These are phyloP conservation scores for Echiichthys vipera DNA, from an alignment of 2,797 vertebrate species.

Conservation along the genomic window DNA sequence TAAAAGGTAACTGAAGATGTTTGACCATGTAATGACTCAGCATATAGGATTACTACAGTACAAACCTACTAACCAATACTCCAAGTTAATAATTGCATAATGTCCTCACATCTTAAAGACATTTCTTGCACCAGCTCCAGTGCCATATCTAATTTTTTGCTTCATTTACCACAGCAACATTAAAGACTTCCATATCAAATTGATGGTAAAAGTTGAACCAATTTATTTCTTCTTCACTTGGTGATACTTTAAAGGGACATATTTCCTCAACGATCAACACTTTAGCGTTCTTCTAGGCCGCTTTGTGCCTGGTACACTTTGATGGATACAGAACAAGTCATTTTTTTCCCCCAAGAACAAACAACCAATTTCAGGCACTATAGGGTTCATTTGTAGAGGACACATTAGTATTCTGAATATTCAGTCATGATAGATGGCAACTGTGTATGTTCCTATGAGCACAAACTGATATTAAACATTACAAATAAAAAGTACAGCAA, in stretches of 20 bases:
- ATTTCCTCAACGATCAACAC: slow-evolving; percentile 20
- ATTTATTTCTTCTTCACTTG: not conserved
- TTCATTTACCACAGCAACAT: not conserved
- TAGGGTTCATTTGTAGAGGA: slow-evolving; percentile 53
- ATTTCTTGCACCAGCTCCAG: slow-evolving; percentile 28
- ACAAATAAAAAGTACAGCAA: slow-evolving; percentile 58
- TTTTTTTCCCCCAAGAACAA: slow-evolving; percentile 7
- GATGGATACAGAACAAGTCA: slow-evolving; percentile 12
- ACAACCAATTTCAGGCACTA: slow-evolving; percentile 66
- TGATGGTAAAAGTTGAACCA: slow-evolving; percentile 2
- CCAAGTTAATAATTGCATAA: slow-evolving; percentile 46
- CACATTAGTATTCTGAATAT: slow-evolving; percentile 32
- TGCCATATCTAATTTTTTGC: not conserved
- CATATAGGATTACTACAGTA: slow-evolving; percentile 1
- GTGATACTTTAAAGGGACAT: slow-evolving; percentile 24
- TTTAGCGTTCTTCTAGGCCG: slow-evolving; percentile 19
- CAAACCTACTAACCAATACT: slow-evolving; percentile 20
- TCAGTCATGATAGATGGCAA: slow-evolving; percentile 29
- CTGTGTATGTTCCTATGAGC: slow-evolving; percentile 37
- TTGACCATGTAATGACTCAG: slow-evolving; percentile 7
- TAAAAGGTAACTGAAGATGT: slow-evolving; percentile 1
- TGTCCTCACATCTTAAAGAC: slow-evolving; percentile 21
- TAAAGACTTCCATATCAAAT: not conserved
- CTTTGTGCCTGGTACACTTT: slow-evolving; percentile 15
- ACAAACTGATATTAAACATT: slow-evolving; percentile 43